Percentiles rank a stretch among this genome's conserved stretches.
Conservation (phyloP, 1,140 invertebrate species). For the Patella vulgata region DNA sequence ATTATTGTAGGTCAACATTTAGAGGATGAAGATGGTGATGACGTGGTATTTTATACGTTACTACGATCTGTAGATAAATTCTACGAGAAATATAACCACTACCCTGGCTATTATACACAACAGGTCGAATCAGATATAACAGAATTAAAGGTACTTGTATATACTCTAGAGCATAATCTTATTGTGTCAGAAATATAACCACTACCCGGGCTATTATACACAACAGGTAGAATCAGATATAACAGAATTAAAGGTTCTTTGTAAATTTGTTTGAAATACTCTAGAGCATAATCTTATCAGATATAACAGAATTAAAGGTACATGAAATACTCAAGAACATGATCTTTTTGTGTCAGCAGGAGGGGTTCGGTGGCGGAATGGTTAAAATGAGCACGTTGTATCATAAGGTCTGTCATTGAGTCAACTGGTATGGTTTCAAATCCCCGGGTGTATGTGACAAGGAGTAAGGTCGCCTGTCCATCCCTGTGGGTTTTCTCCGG, state of each 20-base stretch:
- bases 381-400: too few species aligned
- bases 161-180: constrained; percentile 63
- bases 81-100: constrained; percentile 85
- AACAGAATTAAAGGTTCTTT: constrained; percentile 79
- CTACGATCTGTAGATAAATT: constrained; percentile 92
- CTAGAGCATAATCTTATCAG: not conserved
- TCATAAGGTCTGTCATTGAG: too few species aligned
- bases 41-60: constrained; percentile 85
- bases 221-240: constrained; percentile 91
- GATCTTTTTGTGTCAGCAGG: too few species aligned
- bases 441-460: too few species aligned
- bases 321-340: too few species aligned
- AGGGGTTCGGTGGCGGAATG: too few species aligned
- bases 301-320: too few species aligned
- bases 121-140: constrained; percentile 90
- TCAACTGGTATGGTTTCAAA: too few species aligned
- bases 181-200: constrained; percentile 88
- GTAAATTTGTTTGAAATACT: not conserved
- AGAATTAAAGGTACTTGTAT: constrained; percentile 81
- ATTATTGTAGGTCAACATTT: constrained; percentile 68
- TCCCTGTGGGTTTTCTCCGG: too few species aligned
- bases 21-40: constrained; percentile 55
- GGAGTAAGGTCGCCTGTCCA: too few species aligned
- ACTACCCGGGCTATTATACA: constrained; percentile 89
- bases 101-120: constrained; percentile 88